Evolutionary conservation across 2,888 invertebrate species (phyloP).

Genomic region (Phlogophora meticulosa): DNA sequence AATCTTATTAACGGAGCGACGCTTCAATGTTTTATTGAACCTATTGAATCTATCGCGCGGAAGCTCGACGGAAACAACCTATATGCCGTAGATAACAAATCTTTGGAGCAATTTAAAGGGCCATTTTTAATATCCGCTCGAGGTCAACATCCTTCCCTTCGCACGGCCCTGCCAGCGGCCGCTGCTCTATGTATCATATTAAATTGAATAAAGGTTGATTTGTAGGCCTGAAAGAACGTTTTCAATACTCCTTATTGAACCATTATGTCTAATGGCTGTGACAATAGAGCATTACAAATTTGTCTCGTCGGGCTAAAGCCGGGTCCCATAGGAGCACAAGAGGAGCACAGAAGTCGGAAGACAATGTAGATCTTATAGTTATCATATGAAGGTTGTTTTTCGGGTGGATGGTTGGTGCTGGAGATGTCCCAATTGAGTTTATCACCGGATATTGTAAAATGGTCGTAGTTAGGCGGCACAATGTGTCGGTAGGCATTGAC

Average conservation of each 20-base stretch:
- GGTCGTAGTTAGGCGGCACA: constrained; percentile 82
- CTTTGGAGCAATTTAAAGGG: constrained; percentile 84
- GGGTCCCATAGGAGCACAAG: constrained; percentile 68
- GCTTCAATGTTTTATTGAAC: constrained; percentile 65
- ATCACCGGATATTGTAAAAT: constrained; percentile 90
- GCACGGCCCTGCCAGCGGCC: constrained; percentile 72
- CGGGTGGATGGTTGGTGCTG: constrained; percentile 60
- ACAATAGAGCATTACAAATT: constrained; percentile 90
- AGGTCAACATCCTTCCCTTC: constrained; percentile 85
- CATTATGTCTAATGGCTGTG: constrained; percentile 87
- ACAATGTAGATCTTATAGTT: constrained; percentile 78
- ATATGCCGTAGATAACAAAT: constrained; percentile 83
- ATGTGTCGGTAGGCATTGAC: constrained; percentile 84
- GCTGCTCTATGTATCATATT: constrained; percentile 75
- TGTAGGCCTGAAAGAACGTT: constrained; percentile 85
- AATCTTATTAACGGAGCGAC: constrained; percentile 79
- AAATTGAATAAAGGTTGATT: constrained; percentile 85
- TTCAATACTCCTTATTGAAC: constrained; percentile 89
- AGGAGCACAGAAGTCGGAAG: constrained; percentile 56
- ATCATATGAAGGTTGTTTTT: constrained; percentile 75
- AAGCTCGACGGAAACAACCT: constrained; percentile 79
- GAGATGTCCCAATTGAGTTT: constrained; percentile 86
- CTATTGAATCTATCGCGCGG: constrained; percentile 74
- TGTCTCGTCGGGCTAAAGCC: constrained; percentile 76
- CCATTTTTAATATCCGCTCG: constrained; percentile 87